These are phyloP conservation scores for Anhinga rufa DNA, from an alignment of 2,113 vertebrate species.

Conservation along the genomic window DNA sequence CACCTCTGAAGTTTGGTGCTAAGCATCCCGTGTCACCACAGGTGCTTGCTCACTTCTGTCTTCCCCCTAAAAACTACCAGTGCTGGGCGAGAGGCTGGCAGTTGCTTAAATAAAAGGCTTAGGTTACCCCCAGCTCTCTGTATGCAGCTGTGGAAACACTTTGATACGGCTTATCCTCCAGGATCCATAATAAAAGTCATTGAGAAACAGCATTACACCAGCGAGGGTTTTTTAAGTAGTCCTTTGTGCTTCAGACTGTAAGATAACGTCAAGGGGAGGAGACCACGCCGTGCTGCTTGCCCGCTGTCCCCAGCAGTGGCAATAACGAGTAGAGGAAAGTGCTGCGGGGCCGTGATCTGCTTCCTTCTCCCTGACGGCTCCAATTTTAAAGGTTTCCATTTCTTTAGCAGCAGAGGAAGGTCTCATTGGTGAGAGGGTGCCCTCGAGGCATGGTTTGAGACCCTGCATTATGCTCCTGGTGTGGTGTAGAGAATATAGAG, in stretches of 20 bases:
- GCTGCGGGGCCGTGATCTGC: neutral
- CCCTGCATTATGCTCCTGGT: neutral
- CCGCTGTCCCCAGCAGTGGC: neutral
- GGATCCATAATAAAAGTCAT: conserved; percentile 41
- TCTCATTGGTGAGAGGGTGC: neutral
- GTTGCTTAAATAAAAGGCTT: neutral
- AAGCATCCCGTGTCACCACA: neutral
- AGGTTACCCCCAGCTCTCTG: neutral
- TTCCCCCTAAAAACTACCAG: neutral
- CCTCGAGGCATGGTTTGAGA: neutral
- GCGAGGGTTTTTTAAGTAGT: neutral
- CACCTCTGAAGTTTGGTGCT: neutral
- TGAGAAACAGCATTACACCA: conserved; percentile 22
- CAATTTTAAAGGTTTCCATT: neutral
- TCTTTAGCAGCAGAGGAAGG: neutral
- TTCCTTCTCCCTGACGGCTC: neutral
- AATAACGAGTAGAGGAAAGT: neutral
- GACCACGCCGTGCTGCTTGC: fast-evolving
- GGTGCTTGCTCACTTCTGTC: fast-evolving
- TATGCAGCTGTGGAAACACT: neutral
- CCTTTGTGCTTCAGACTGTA: neutral
- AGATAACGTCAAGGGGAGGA: neutral
- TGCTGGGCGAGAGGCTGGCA: neutral
- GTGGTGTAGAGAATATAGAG: fast-evolving
- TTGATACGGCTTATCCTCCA: neutral